These are phyloP conservation scores for Calliopum simillimum DNA, from an alignment of 2,888 invertebrate species.

Conservation along the genomic window DNA sequence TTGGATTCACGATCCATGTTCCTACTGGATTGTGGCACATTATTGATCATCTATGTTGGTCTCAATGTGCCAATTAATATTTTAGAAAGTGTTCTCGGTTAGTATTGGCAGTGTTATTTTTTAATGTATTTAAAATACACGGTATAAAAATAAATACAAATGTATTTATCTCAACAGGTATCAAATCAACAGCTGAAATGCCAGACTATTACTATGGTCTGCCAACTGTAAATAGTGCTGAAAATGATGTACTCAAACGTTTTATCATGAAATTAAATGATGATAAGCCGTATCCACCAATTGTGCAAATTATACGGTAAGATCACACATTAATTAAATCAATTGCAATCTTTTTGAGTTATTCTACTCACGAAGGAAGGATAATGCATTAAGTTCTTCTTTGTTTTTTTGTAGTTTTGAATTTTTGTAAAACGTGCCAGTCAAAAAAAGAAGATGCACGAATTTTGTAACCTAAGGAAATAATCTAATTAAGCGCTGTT, in stretches of 20 bases:
- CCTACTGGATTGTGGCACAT: conserved; percentile 87
- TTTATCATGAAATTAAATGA: conserved; percentile 88
- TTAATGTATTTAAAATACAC: not conserved
- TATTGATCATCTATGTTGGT: conserved; percentile 86
- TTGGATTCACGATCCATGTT: conserved; percentile 90
- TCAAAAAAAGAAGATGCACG: too few relatives aligned
- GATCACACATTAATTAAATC: not conserved
- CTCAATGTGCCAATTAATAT: conserved; percentile 80
- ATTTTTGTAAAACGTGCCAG: too few relatives aligned
- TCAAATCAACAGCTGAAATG: conserved; percentile 78
- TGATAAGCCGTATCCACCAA: conserved; percentile 83
- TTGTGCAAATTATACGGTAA: conserved; percentile 85
- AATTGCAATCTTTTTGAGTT: not conserved
- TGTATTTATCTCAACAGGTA: conserved; percentile 68
- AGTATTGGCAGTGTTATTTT: conserved; percentile 28
- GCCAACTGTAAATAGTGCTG: conserved; percentile 81
- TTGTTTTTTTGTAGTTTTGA: too few relatives aligned
- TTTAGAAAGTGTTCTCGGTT: conserved; percentile 78
- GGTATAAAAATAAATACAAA: not conserved
- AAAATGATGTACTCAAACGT: conserved; percentile 80
- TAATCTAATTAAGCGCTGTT: too few relatives aligned
- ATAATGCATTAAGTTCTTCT: not conserved
- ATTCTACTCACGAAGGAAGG: conserved; percentile 11
- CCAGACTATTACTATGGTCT: conserved; percentile 82
- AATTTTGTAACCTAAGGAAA: too few relatives aligned